Percentiles rank a stretch among this genome's conserved stretches.
Conservation (phyloP, 2,113 vertebrate species). For the Nymphicus hollandicus region DNA sequence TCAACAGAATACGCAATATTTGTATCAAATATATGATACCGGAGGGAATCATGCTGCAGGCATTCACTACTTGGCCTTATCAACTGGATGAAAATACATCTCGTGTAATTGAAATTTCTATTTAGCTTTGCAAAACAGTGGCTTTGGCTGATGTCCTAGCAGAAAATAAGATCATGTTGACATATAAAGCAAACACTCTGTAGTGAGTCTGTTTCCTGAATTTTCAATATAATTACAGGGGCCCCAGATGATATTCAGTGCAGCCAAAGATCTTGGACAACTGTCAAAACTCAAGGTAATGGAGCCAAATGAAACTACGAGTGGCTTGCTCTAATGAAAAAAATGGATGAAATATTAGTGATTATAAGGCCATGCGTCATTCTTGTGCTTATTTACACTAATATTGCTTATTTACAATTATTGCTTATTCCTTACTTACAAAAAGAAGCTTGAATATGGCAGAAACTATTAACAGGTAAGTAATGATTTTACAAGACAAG, state of each 20-base stretch:
- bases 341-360: neutral
- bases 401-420: neutral
- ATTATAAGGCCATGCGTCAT: neutral
- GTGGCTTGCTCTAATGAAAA: neutral
- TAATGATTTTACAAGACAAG: neutral
- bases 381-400: neutral
- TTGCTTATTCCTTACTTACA: neutral
- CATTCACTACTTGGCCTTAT: neutral
- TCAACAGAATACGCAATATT: neutral
- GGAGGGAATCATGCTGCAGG: neutral
- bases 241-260: constrained; percentile 96
- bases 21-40: neutral
- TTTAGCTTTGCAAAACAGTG: neutral
- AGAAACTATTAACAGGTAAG: neutral
- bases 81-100: neutral
- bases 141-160: neutral
- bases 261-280: constrained; percentile 96
- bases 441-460: neutral
- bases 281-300: constrained; percentile 97
- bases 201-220: neutral
- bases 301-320: neutral
- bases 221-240: constrained; percentile 77
- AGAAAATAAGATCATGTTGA: neutral
- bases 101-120: neutral
- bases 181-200: neutral